These are phyloP conservation scores for Syritta pipiens DNA, from an alignment of 2,888 invertebrate genomes.

Conservation along the genomic window DNA sequence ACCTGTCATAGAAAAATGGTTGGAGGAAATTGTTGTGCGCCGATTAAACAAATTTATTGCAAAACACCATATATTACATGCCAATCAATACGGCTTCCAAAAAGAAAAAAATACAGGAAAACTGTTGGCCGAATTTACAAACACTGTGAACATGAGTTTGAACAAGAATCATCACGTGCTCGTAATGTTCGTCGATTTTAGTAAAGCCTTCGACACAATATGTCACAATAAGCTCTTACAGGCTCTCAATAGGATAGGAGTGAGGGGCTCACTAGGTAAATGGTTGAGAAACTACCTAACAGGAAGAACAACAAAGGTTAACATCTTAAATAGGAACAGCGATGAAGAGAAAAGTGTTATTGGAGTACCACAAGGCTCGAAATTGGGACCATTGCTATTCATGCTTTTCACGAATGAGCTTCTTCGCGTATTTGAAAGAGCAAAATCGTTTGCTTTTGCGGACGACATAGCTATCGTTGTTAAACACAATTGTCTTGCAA, in stretches of 20 bases:
- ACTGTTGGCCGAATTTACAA: not conserved
- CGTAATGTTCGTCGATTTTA: constrained; percentile 9
- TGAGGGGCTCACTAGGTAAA: not conserved
- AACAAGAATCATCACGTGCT: constrained; percentile 8
- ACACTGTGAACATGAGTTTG: not conserved
- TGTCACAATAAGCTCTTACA: not conserved
- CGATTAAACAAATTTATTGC: not conserved
- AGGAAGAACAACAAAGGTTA: not conserved
- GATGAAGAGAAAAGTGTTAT: not conserved
- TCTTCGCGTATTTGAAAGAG: not conserved
- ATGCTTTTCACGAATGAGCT: not conserved
- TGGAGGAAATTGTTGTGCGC: constrained; percentile 1
- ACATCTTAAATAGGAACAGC: not conserved
- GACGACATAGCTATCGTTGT: not conserved
- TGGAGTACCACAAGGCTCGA: not conserved
- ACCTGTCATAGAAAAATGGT: not conserved
- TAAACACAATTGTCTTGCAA: not conserved
- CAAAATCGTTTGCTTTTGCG: not conserved
- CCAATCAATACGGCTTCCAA: not conserved
- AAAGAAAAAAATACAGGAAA: constrained; percentile 4
- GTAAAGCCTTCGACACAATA: not conserved
- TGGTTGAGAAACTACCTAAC: too few species aligned
- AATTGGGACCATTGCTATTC: not conserved
- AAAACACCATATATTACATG: not conserved
- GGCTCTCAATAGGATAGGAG: not conserved